Base-by-base conservation (phyloP, 1,140 invertebrate genomes). In the Holotrichia oblita region DNA sequence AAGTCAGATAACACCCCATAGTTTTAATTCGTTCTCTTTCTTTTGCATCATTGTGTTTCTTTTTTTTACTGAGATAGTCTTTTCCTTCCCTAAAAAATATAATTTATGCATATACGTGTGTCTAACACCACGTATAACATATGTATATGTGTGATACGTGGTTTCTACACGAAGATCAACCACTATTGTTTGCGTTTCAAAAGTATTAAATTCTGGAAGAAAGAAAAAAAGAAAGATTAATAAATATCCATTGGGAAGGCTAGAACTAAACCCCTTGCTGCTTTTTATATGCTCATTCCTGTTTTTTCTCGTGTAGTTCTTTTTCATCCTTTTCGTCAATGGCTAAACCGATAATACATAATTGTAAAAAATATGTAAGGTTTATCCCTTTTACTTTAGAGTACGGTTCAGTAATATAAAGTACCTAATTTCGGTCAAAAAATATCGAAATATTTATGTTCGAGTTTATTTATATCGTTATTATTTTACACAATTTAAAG, bases 1-100 rank as follows among this genome's bases (percentile, higher is more conserved):
- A 69, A 69, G 61, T 34, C 61, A 69, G 61, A 69, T 69, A 69
- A 69, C 61, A 69, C 61, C 61, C 61, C 61, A 69, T 69, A 69
- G 61, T 69, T 69, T 69, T 69, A 69, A 69, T 69, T 69, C 61
- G 61, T 27, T 34, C 61, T 20, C 27, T 69, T 69, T 69, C 61
- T 69, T 69, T 34, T 20, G 22, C 20, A 2, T 24, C 61, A 14
- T 69, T 20, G 61, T 69, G 7, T 24, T 69, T 34, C 27, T 69
- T 27, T 69, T 17, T 20, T 34, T 20, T 24, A 3, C 61, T 7
- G 48, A 17, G 61, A 69, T 69, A 34, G 27, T 34, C 27, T 34
- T 34, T 20, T 34, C 61, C 22, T 69, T 20, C 22, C 22, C 61
- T 69, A 69, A 69, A 69, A 69, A 69, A 27, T 69, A 69, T 69